Base-by-base conservation (phyloP, 2,113 vertebrate genomes). In the Microcebus ravelobensis region DNA sequence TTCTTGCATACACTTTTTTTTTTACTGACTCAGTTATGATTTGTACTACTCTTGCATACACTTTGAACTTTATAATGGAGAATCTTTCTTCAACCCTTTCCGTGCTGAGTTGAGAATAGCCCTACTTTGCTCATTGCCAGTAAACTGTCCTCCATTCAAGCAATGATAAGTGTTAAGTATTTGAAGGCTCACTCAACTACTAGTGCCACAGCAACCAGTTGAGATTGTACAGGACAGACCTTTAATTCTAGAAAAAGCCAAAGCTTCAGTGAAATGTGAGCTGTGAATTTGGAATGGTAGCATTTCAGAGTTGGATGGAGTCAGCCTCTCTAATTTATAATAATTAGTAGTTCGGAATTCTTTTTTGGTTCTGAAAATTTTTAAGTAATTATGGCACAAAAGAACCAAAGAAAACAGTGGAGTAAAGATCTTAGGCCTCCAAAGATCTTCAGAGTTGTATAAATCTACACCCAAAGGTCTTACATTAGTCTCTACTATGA, bases 281-380 rank as follows among this genome's bases (percentile, higher is more conserved):
- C 63, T 52, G 10, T 87, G 94, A 88, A 95, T 73, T 89, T 97
- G 87, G 82, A 91, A 67, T 87, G 70, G 84, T 70, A 90, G 85
- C 87, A 77, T 93, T 88, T 96, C 89, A 91, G 87, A 93, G 67
- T 83, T 91, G 84, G 74, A 96, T 94, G 57, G 57, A 71, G 80
- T 76, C 42, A 67, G 48, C n/a, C 65, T 94, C 36, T 88, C 52
- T 89, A 88, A 94, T 87, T 95, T 59, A 90, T 96, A 89, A 83
- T 87, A 94, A 95, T 86, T 42, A 90, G 73, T 79, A 93, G 42
- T 86, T 96, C 55, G 48, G 71, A 70, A 89, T 85, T 82, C 57
- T 83, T 67, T 81, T 79, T 68, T 55, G 50, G 42, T 83, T 95
- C 21, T 80, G 76, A 91, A 93, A 63, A 55, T 55, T 84, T 91